These are phyloP conservation scores for Cataglyphis hispanica DNA, from an alignment of 1,140 invertebrate species.

Conservation along the genomic window DNA sequence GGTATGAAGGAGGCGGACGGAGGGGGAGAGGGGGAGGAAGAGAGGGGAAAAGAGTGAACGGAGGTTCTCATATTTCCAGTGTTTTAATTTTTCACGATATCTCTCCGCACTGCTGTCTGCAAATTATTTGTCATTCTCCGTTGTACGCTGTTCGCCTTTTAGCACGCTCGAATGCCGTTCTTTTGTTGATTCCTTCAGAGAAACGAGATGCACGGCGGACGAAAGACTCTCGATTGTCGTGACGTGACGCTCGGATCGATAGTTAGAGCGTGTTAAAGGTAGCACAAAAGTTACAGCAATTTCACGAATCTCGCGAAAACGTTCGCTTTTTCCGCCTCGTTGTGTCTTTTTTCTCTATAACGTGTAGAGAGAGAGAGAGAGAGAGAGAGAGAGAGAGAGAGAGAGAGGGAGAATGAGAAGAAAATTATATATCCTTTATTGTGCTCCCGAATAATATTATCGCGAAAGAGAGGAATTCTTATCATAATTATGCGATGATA, in stretches of 20 bases:
- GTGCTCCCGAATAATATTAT: background rate
- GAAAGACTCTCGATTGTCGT: constrained; percentile 39
- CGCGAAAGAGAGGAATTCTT: constrained; percentile 6
- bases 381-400: background rate
- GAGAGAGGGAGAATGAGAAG: too few species aligned
- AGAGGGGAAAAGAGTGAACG: constrained; percentile 65
- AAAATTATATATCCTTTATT: constrained; percentile 11
- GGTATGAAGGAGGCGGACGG: constrained; percentile 71
- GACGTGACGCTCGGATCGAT: constrained; percentile 60
- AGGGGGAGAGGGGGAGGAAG: constrained; percentile 54
- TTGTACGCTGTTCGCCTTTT: constrained; percentile 47
- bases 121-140: constrained; percentile 66
- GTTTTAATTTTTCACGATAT: constrained; percentile 80
- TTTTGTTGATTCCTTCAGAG: constrained; percentile 55
- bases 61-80: constrained; percentile 84
- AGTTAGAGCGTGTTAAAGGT: constrained; percentile 56
- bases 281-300: constrained; percentile 61
- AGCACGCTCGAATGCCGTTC: constrained; percentile 26
- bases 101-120: constrained; percentile 44
- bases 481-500: background rate
- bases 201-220: constrained; percentile 22
- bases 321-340: constrained; percentile 9
- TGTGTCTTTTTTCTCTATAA: background rate
- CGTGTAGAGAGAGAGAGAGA: background rate
- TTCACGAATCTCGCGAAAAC: constrained; percentile 49